A percentile compares a stretch with the other conserved stretches of the same genome.
phyloP scores from a whole-genome alignment of 1,140 invertebrate species.

The Bombus terrestris region DNA sequence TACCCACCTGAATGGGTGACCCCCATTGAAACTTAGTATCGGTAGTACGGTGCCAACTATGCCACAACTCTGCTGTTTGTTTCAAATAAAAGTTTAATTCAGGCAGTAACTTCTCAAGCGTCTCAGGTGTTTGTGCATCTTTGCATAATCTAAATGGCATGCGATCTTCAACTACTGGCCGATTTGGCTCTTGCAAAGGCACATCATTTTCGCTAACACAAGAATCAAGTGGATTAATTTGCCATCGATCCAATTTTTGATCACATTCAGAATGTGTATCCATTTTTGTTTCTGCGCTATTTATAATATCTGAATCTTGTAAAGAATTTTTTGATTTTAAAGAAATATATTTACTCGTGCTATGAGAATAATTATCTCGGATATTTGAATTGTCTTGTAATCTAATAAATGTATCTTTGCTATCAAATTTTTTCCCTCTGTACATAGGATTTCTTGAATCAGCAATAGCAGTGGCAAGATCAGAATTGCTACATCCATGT shows the following conservation, averaged over 20 bases:
- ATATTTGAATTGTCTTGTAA: constrained; percentile 37
- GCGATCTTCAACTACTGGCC: constrained; percentile 33
- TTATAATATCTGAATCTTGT: constrained; percentile 32
- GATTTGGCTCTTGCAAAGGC: constrained; percentile 51
- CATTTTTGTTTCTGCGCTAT: constrained; percentile 12
- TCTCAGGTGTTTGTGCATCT: constrained; percentile 37
- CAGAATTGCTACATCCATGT: constrained; percentile 28
- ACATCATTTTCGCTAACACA: constrained; percentile 54
- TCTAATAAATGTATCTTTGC: constrained; percentile 42
- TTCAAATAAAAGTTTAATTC: constrained; percentile 62
- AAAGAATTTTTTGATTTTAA: constrained; percentile 27
- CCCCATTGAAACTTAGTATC: constrained; percentile 68
- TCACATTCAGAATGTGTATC: constrained; percentile 18
- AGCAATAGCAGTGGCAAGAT: constrained; percentile 4
- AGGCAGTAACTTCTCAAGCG: constrained; percentile 48
- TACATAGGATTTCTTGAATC: constrained; percentile 30
- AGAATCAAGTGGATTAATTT: constrained; percentile 53
- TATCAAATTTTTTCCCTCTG: constrained; percentile 36
- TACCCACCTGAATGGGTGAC: constrained; percentile 77
- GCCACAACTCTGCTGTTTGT: constrained; percentile 61
- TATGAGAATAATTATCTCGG: constrained; percentile 29
- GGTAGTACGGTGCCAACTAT: constrained; percentile 43
- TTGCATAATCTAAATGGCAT: constrained; percentile 51
- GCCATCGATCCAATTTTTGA: constrained; percentile 53
- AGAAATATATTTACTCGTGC: constrained; percentile 16